Evolutionary conservation across 2,888 invertebrate genomes (phyloP), one percentile per base, ranked within the genome.

Genomic region (Cantharis lateralis): DNA sequence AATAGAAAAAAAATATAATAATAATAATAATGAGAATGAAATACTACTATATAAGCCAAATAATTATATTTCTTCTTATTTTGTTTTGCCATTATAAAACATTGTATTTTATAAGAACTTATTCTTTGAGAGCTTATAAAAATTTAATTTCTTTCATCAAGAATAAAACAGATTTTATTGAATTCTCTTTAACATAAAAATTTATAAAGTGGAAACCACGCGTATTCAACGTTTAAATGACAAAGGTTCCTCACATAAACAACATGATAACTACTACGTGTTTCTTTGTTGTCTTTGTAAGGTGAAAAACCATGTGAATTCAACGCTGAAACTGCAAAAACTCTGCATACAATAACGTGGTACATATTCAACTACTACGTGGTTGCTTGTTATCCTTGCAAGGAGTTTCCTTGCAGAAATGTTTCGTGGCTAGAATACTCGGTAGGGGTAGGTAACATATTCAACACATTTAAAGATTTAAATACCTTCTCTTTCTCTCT

Each of bases 21-120:
- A n/a, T n/a, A n/a, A n/a, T n/a, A 77, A 80, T 77, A 80, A 80
- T 68, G 71, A 15, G 68, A 66, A 77, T 72, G 74, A 73, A 48
- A 48, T 13, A 32, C 24, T 9, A 24, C 24, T 24, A 24, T 9
- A 24, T 24, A 32, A 32, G 13, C 32, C n/a, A 13, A 4, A 32
- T 32, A 32, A 24, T 24, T 32, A 13, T 32, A 32, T 32, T 32
- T 0, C 32, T 32, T 32, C 13, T 13, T 32, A 32, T n/a, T n/a
- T 24, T 24, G 24, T 24, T 24, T 24, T 24, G 7, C 20, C 20
- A 3, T 32, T 32, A 0, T 32, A 11, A 32, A 32, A 32, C 13
- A 32, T 32, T 13, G 7, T 32, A 32, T 13, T 1, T n/a, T 5
- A n/a, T 13, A 1, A 11, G 10, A 10, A 28, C 10, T 24, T 24